phyloP scores from a whole-genome alignment of 2,888 invertebrate genomes.

The Calameuta pallipes region DNA sequence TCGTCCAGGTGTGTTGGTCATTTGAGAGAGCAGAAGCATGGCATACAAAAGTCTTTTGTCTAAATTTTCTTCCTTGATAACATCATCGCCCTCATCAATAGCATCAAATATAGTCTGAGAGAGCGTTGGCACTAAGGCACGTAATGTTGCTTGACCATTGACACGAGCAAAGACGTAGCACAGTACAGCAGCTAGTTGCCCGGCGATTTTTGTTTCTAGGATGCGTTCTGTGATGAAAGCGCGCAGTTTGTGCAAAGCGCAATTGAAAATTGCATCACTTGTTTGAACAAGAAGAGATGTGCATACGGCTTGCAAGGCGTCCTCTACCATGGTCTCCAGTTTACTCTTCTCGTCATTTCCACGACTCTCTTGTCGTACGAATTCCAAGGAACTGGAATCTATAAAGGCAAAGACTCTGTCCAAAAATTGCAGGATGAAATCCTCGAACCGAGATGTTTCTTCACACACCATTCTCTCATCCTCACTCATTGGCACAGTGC shows the following conservation, averaged over 20 bases:
- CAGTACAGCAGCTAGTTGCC: conserved; percentile 81
- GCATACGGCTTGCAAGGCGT: conserved; percentile 76
- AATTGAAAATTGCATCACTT: conserved; percentile 70
- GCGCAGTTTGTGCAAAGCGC: conserved; percentile 81
- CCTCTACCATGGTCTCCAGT: conserved; percentile 79
- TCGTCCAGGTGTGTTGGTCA: conserved; percentile 75
- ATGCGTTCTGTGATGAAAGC: conserved; percentile 79
- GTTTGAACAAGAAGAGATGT: conserved; percentile 78
- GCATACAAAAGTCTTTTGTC: conserved; percentile 84
- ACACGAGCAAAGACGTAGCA: conserved; percentile 75
- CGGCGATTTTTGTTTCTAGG: conserved; percentile 87
- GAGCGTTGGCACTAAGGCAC: conserved; percentile 79
- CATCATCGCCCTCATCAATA: conserved; percentile 73
- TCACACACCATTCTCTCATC: conserved; percentile 82
- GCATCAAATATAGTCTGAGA: conserved; percentile 73
- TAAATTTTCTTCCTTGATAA: conserved; percentile 79
- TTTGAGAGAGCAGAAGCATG: conserved; percentile 78
- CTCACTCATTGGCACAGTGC: conserved; percentile 78
- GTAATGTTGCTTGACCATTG: conserved; percentile 77
- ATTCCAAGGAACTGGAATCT: conserved; percentile 78
- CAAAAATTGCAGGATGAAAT: conserved; percentile 87
- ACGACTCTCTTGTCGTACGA: conserved; percentile 72
- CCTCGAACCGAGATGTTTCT: conserved; percentile 87
- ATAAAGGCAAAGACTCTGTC: conserved; percentile 81
- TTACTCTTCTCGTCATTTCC: conserved; percentile 71